These are phyloP conservation scores for Episyrphus balteatus DNA, from an alignment of 1,140 invertebrate genomes.

Conservation along the genomic window DNA sequence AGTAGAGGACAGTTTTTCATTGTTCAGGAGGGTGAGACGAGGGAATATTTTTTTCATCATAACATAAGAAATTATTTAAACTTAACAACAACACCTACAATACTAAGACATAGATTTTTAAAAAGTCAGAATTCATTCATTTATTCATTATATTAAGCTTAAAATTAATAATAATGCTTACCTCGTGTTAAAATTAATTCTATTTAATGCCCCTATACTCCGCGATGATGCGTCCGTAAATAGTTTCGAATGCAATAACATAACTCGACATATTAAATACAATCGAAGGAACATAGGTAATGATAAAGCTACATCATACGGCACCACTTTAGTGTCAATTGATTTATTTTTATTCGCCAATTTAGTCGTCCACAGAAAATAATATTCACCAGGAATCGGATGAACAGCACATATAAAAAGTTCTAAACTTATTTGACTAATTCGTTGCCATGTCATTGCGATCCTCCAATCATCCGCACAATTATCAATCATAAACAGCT, in stretches of 20 bases:
- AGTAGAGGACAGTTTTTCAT: no score
- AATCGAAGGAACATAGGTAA: slow-evolving; percentile 98
- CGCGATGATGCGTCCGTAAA: slow-evolving; percentile 96
- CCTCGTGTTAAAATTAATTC: slow-evolving; percentile 98
- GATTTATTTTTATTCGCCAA: slow-evolving; percentile 82
- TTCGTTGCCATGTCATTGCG: slow-evolving; percentile 95
- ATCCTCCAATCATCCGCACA: slow-evolving; percentile 99
- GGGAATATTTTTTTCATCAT: no score
- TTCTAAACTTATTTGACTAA: slow-evolving; percentile 86
- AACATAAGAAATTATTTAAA: no score
- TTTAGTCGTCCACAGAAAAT: slow-evolving; percentile 93
- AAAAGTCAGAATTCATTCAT: no score
- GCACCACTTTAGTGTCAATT: slow-evolving; percentile 70
- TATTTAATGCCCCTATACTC: slow-evolving; percentile 93
- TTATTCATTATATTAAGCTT: no score
- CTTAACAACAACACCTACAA: no score
- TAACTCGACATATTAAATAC: slow-evolving; percentile 97
- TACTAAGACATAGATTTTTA: no score
- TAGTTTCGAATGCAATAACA: slow-evolving; percentile 97
- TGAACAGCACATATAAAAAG: slow-evolving; percentile 92
- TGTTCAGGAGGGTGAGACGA: no score
- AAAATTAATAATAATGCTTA: slow-evolving; percentile 15
- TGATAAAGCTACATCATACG: slow-evolving; percentile 91
- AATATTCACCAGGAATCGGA: slow-evolving; percentile 92
- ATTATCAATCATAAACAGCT: slow-evolving; percentile 99